These are phyloP conservation scores for Mystacornis crossleyi DNA, from an alignment of 2,113 vertebrate genomes.

Conservation along the genomic window DNA sequence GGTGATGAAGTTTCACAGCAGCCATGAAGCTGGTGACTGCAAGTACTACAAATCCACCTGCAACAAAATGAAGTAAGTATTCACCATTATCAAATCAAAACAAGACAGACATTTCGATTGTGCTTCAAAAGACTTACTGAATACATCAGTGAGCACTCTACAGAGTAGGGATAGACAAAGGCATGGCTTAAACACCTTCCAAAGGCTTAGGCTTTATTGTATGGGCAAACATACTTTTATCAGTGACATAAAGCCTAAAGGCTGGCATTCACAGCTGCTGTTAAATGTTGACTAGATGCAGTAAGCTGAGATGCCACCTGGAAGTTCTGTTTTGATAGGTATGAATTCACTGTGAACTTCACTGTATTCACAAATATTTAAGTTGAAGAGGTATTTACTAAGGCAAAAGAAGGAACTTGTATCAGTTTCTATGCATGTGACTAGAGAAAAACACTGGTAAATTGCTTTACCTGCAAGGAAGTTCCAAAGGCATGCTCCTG, in stretches of 20 bases:
- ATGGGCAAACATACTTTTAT: not conserved
- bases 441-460: not conserved
- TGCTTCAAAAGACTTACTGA: not conserved
- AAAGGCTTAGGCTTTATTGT: not conserved
- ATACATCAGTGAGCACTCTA: not conserved
- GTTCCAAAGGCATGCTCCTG: slow-evolving; percentile 95
- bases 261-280: not conserved
- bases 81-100: not conserved
- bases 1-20: slow-evolving; percentile 81
- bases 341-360: not conserved
- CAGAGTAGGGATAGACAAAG: not conserved
- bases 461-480: slow-evolving; percentile 81
- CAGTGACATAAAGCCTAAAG: not conserved
- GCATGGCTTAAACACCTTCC: not conserved
- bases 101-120: not conserved
- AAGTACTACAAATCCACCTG: slow-evolving; percentile 83
- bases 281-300: not conserved
- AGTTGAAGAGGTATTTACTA: not conserved
- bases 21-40: slow-evolving; percentile 87
- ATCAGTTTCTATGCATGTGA: not conserved
- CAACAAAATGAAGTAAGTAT: slow-evolving; percentile 18
- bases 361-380: not conserved
- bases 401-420: not conserved
- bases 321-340: not conserved
- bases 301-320: not conserved